A percentile compares a stretch with the other conserved stretches of the same genome.
Conservation (phyloP, 2,888 invertebrate species). For the Pteria penguin region DNA sequence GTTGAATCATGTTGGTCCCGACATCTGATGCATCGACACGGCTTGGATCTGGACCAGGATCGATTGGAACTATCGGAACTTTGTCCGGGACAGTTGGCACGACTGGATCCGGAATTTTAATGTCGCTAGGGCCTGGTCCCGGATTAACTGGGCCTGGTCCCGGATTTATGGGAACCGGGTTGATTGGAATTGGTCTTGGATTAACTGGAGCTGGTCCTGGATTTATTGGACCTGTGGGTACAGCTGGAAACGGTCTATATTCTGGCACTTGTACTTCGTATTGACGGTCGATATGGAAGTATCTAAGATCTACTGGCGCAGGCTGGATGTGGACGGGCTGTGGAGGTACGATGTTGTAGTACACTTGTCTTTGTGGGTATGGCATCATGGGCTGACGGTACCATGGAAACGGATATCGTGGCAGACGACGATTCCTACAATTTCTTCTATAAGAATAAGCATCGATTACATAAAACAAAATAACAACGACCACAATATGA, state of each 20-base stretch:
- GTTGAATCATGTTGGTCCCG: neutral
- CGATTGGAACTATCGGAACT: too few relatives aligned
- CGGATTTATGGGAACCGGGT: too few relatives aligned
- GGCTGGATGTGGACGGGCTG: neutral
- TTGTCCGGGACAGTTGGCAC: too few relatives aligned
- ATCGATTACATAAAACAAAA: neutral
- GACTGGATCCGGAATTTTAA: neutral
- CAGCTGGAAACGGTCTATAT: neutral
- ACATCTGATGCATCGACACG: neutral
- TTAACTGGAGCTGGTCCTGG: neutral
- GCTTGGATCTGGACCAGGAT: neutral
- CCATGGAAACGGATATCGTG: neutral
- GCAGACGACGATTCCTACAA: neutral
- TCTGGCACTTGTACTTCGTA: neutral
- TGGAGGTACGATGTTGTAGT: neutral
- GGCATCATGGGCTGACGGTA: neutral
- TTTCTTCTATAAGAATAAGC: conserved; percentile 24
- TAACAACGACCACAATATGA: too few relatives aligned
- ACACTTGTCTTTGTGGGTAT: neutral
- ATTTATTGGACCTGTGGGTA: too few relatives aligned
- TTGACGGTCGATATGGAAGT: neutral
- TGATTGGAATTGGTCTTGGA: neutral
- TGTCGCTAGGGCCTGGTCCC: neutral
- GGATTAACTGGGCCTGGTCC: neutral
- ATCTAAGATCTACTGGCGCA: neutral